These are phyloP conservation scores for Napeogenes sylphis DNA, from an alignment of 2,888 invertebrate genomes.

Conservation along the genomic window DNA sequence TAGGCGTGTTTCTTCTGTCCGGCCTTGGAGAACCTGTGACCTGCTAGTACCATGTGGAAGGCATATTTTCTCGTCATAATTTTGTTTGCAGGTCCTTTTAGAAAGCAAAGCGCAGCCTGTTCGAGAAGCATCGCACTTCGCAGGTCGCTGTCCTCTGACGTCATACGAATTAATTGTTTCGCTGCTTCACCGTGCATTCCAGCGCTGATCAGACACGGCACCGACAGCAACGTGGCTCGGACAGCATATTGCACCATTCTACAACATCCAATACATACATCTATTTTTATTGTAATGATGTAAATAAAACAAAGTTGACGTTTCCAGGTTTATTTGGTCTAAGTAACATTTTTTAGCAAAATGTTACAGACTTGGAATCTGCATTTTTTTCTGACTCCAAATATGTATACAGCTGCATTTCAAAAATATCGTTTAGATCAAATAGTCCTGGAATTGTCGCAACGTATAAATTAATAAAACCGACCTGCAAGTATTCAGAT, in stretches of 20 bases:
- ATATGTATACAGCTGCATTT: no score
- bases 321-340: no score
- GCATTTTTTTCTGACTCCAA: no score
- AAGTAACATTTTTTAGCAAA: no score
- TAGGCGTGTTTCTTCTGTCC: conserved; percentile 95
- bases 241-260: conserved; percentile 95
- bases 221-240: conserved; percentile 91
- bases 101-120: conserved; percentile 95
- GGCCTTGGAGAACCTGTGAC: conserved; percentile 95
- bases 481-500: conserved; percentile 92
- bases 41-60: conserved; percentile 97
- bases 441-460: no score
- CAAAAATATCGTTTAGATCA: no score
- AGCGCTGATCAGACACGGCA: conserved; percentile 89
- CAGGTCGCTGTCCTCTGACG: conserved; percentile 97
- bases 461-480: conserved; percentile 27
- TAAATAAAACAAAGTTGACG: background rate
- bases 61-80: conserved; percentile 94
- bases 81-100: conserved; percentile 78
- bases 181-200: conserved; percentile 94
- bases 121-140: conserved; percentile 95
- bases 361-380: no score
- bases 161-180: conserved; percentile 95
- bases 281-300: no score
- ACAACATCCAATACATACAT: conserved; percentile 26